These are phyloP conservation scores for Xyrauchen texanus DNA, from an alignment of 2,113 vertebrate genomes.

Conservation along the genomic window DNA sequence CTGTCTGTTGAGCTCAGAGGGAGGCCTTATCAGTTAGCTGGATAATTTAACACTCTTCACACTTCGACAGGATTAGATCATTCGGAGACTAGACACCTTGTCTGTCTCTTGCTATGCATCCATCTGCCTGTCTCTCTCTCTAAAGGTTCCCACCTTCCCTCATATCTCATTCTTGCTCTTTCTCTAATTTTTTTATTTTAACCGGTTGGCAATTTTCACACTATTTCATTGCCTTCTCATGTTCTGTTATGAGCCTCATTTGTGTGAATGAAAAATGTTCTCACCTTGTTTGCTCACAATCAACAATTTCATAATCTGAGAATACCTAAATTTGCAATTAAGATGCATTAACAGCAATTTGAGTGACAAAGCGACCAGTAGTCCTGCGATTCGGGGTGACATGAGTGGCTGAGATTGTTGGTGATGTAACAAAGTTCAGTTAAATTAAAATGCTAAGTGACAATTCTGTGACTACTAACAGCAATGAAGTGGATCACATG, in stretches of 20 bases:
- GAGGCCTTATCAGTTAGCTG: constrained; percentile 54
- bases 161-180: background rate
- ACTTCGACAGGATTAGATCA: constrained; percentile 62
- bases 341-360: background rate
- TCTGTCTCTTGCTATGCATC: constrained; percentile 42
- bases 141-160: background rate
- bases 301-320: background rate
- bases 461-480: too few species aligned
- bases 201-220: background rate
- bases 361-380: too few species aligned
- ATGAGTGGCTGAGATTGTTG: too few species aligned
- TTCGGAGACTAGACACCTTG: constrained; percentile 50
- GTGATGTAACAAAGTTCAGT: too few species aligned
- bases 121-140: constrained; percentile 44
- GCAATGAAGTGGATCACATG: too few species aligned
- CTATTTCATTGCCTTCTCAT: background rate
- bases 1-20: constrained; percentile 41
- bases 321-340: background rate
- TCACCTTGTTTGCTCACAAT: background rate
- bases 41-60: constrained; percentile 60
- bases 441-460: too few species aligned
- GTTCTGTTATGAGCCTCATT: background rate
- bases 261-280: background rate
- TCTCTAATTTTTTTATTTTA: background rate
- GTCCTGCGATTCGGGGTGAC: too few species aligned